A percentile compares a stretch with the other conserved stretches of the same genome.
phyloP scores from a whole-genome alignment of 2,113 vertebrate genomes.

The Rissa tridactyla region DNA sequence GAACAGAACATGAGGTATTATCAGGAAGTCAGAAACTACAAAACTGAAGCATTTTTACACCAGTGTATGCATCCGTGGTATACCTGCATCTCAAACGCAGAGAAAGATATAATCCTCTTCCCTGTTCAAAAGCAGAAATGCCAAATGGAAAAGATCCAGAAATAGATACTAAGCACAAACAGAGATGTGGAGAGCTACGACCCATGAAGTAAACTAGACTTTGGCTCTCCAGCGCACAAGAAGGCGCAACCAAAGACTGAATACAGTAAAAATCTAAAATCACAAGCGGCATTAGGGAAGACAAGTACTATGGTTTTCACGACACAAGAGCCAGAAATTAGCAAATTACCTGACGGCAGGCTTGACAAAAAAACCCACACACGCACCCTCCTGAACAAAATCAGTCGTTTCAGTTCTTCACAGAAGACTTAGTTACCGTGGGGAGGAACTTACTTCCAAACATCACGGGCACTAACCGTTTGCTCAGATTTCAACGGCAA shows the following conservation, averaged over 20 bases:
- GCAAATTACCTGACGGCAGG: not conserved
- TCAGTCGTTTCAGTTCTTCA: accelerated
- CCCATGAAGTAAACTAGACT: not conserved
- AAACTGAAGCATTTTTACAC: not conserved
- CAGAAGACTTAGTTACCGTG: not conserved
- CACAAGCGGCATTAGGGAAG: accelerated
- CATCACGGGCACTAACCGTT: accelerated
- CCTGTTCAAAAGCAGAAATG: not conserved
- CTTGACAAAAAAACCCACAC: not conserved
- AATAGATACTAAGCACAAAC: not conserved
- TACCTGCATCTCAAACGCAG: not conserved
- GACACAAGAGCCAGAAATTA: not conserved
- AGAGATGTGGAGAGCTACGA: accelerated
- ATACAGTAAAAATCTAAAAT: not conserved
- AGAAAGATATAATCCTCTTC: not conserved
- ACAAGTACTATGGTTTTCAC: accelerated
- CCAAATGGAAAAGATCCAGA: not conserved
- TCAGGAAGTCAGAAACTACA: not conserved
- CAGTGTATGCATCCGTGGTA: accelerated
- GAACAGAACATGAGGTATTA: not conserved
- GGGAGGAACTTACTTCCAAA: not conserved
- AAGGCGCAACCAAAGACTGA: accelerated
- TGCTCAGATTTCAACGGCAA: not conserved
- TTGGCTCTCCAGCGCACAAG: not conserved
- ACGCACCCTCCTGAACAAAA: accelerated